Evolutionary conservation across 2,113 vertebrate species (phyloP).

Genomic region (Potamarius usumacintae): DNA sequence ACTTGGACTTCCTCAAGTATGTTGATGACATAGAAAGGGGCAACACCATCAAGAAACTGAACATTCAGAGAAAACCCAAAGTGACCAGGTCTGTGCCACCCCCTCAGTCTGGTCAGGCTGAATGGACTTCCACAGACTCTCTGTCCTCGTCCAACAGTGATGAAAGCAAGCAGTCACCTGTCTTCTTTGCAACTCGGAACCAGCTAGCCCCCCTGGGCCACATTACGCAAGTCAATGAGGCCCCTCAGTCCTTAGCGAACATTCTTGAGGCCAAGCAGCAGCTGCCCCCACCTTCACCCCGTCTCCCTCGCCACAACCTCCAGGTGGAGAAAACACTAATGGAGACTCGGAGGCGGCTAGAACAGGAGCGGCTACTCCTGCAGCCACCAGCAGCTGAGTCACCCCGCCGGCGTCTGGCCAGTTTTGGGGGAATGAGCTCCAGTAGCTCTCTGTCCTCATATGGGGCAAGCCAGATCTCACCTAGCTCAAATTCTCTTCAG

Average conservation of each 20-base stretch:
- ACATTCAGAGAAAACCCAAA: slow-evolving; percentile 85
- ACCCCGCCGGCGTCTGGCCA: slow-evolving; percentile 87
- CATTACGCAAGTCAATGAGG: slow-evolving; percentile 67
- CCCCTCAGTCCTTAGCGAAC: slow-evolving; percentile 68
- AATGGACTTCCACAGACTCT: slow-evolving; percentile 92
- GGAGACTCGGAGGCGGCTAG: slow-evolving; percentile 90
- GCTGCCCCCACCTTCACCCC: slow-evolving; percentile 85
- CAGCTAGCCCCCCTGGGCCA: slow-evolving; percentile 60
- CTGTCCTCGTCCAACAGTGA: slow-evolving; percentile 92
- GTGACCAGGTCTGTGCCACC: slow-evolving; percentile 59
- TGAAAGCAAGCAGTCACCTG: slow-evolving; percentile 82
- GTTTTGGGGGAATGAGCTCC: slow-evolving; percentile 90
- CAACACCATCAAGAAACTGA: slow-evolving; percentile 92
- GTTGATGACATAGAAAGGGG: slow-evolving; percentile 97
- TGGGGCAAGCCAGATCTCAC: slow-evolving; percentile 72
- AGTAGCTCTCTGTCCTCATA: slow-evolving; percentile 85
- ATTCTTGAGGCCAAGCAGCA: slow-evolving; percentile 76
- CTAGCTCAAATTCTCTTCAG: slow-evolving; percentile 70
- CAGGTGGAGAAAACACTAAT: slow-evolving; percentile 97
- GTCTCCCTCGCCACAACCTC: slow-evolving; percentile 83
- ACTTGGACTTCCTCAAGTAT: slow-evolving; percentile 97
- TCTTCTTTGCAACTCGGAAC: slow-evolving; percentile 69
- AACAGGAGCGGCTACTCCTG: slow-evolving; percentile 88
- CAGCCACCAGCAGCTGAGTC: slow-evolving; percentile 77
- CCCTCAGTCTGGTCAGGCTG: slow-evolving; percentile 70